Conservation (phyloP, 1,140 invertebrate genomes). For the silkworm (Bombyx mori) region ASM3026992v2 NC_085115.1:4084501-4085000, state of each 20-base stretch:
- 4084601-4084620: slow-evolving; percentile 60
- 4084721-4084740: slow-evolving; percentile 55
- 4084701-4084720: slow-evolving; percentile 60
- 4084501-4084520: not conserved
- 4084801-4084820: slow-evolving; percentile 20
- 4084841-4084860: slow-evolving; percentile 9
- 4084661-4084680: slow-evolving; percentile 65
- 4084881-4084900: not conserved
- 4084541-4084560: slow-evolving; percentile 23
- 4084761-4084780: slow-evolving; percentile 60
- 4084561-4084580: slow-evolving; percentile 64
- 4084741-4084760: slow-evolving; percentile 35
- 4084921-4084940: not conserved
- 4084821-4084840: not conserved
- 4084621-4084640: slow-evolving; percentile 43
- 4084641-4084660: slow-evolving; percentile 47
- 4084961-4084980: no score
- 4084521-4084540: slow-evolving; percentile 15
- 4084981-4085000: no score
- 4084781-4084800: slow-evolving; percentile 31
- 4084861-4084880: not conserved
- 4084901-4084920: not conserved
- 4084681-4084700: slow-evolving; percentile 60
- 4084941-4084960: not conserved
- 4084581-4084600: slow-evolving; percentile 48